A percentile compares a stretch with the other conserved stretches of the same genome.
Evolutionary conservation across 1,140 invertebrate genomes (phyloP).

Genomic region (Probaryconus sp.): DNA sequence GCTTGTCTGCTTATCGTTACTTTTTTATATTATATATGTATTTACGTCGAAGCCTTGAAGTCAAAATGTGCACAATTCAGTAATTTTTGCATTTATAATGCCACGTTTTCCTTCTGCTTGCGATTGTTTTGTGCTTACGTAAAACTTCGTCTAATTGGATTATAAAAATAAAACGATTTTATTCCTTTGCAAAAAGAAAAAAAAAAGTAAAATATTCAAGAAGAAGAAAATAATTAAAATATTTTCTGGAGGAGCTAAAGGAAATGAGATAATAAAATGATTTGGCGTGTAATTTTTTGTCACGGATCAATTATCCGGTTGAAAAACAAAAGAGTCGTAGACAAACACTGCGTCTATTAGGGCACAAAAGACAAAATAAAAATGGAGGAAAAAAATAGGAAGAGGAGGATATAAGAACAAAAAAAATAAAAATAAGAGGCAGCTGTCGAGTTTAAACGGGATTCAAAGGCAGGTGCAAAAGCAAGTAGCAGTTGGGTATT

Average conservation of each 20-base stretch:
- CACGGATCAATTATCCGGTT: constrained; percentile 16
- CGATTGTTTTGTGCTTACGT: constrained; percentile 70
- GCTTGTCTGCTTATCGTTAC: constrained; percentile 23
- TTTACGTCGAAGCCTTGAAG: constrained; percentile 30
- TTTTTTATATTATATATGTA: constrained; percentile 14
- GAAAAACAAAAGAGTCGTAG: constrained; percentile 15
- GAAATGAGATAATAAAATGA: constrained; percentile 17
- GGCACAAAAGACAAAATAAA: no score
- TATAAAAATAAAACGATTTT: constrained; percentile 71
- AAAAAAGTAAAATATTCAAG: constrained; percentile 38
- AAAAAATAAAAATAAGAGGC: no score
- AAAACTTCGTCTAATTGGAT: constrained; percentile 76
- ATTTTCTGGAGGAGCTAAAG: no score
- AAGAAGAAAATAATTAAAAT: no score
- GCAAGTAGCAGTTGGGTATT: constrained; percentile 36
- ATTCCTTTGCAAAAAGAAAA: constrained; percentile 54
- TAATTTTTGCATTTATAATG: not conserved
- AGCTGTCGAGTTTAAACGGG: constrained; percentile 47
- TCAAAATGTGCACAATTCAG: not conserved
- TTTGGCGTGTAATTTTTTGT: constrained; percentile 8
- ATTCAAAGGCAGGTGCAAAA: constrained; percentile 49
- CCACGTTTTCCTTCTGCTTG: not conserved
- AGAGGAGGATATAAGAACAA: no score
- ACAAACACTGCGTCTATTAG: constrained; percentile 14
- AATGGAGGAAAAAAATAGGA: no score